Conservation (phyloP, 2,797 vertebrate genomes). For the Okamejei kenojei region DNA sequence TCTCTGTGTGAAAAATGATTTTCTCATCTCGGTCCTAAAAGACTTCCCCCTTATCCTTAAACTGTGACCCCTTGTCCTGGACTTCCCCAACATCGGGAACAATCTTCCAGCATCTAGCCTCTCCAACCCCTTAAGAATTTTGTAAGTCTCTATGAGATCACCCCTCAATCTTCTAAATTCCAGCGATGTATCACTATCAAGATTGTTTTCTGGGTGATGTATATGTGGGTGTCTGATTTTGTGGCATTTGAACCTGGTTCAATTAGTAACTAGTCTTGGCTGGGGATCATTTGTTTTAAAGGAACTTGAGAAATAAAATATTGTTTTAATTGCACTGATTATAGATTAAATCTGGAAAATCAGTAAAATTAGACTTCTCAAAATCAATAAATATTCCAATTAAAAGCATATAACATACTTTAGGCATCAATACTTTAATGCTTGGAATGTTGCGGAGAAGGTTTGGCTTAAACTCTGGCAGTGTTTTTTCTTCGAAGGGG, state of each 20-base stretch:
- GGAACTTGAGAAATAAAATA: neutral
- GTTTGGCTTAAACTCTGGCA: neutral
- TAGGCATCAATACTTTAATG: neutral
- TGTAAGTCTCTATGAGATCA: no score
- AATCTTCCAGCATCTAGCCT: no score
- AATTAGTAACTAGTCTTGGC: neutral
- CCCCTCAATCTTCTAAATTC: no score
- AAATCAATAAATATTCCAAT: neutral
- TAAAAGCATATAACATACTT: neutral
- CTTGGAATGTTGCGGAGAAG: neutral
- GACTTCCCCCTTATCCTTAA: no score
- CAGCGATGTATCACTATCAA: neutral
- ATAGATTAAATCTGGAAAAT: neutral
- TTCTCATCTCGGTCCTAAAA: no score
- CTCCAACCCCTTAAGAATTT: no score
- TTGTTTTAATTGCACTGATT: slow-evolving; percentile 3
- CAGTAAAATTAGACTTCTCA: neutral
- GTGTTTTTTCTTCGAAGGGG: neutral
- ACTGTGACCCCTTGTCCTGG: no score
- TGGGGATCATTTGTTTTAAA: neutral
- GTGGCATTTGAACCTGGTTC: neutral
- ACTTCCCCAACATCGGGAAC: no score
- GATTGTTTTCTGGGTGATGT: neutral
- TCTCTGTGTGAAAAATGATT: no score
- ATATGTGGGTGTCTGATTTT: neutral